Conservation (phyloP, 2,888 invertebrate genomes). For the Cistogaster globosa region DNA sequence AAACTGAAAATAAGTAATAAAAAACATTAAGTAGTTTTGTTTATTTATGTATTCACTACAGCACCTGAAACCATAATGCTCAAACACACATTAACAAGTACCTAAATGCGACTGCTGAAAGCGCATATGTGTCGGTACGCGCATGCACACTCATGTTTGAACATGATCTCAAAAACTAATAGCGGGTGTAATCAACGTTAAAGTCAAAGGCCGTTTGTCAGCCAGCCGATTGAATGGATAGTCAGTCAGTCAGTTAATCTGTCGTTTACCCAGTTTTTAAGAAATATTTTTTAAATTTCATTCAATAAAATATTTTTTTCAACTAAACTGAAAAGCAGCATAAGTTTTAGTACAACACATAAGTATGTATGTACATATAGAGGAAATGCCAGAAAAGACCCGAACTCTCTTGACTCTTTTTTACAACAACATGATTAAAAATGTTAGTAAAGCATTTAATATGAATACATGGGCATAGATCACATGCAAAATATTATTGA, state of each 20-base stretch:
- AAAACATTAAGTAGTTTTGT: constrained; percentile 68
- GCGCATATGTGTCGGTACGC: constrained; percentile 6
- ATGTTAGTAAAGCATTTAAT: constrained; percentile 60
- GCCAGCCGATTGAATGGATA: not conserved
- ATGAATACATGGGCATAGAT: constrained; percentile 35
- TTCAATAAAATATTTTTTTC: constrained; percentile 42
- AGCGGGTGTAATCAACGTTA: constrained; percentile 55
- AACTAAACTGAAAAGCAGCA: constrained; percentile 25
- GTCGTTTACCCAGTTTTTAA: constrained; percentile 14
- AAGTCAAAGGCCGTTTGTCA: constrained; percentile 46
- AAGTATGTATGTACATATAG: constrained; percentile 18
- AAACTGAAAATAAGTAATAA: constrained; percentile 44
- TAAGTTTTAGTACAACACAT: not conserved
- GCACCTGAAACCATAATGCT: constrained; percentile 68
- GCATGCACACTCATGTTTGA: not conserved
- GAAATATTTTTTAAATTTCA: constrained; percentile 34
- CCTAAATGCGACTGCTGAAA: constrained; percentile 7
- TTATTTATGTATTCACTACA: constrained; percentile 68
- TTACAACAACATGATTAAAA: constrained; percentile 46
- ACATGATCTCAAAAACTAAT: constrained; percentile 8
- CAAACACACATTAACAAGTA: constrained; percentile 45
- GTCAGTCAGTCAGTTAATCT: constrained; percentile 7
- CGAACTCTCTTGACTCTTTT: constrained; percentile 41
- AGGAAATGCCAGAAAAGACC: constrained; percentile 20
- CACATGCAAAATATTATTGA: constrained; percentile 48